Conservation (phyloP, 2,797 vertebrate genomes). For the Limnodromus scolopaceus region DNA sequence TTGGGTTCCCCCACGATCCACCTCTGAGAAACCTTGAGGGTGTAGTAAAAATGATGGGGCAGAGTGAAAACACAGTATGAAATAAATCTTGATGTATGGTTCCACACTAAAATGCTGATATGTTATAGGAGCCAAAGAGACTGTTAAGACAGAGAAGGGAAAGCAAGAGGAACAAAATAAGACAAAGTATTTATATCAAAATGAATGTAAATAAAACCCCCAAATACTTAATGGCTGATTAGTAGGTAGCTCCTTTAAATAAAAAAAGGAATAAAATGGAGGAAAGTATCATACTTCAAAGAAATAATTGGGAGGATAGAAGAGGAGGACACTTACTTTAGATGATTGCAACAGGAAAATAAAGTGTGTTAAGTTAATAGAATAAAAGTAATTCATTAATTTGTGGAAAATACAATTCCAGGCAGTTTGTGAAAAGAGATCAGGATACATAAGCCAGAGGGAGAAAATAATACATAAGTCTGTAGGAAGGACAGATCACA, state of each 20-base stretch:
- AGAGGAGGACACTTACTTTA: background rate
- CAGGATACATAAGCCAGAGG: background rate
- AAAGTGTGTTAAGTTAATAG: background rate
- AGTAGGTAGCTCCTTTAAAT: background rate
- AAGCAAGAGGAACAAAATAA: background rate
- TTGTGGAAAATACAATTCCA: background rate
- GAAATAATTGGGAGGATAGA: background rate
- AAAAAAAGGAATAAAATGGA: background rate
- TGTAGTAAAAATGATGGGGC: background rate
- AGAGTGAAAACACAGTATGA: background rate
- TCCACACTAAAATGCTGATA: background rate
- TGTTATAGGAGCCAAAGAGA: background rate
- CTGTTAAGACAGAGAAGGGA: background rate
- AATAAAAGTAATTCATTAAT: background rate
- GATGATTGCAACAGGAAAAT: background rate
- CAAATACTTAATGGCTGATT: background rate
- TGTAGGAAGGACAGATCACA: background rate
- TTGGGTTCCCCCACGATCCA: background rate
- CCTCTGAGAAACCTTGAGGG: background rate
- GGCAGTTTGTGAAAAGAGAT: background rate
- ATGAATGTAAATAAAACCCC: background rate
- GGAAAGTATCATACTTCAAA: background rate
- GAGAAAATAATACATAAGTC: background rate
- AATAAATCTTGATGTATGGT: background rate
- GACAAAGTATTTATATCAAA: background rate